Base-by-base conservation (phyloP, 2,113 vertebrate species). In the Tangachromis dhanisi region DNA sequence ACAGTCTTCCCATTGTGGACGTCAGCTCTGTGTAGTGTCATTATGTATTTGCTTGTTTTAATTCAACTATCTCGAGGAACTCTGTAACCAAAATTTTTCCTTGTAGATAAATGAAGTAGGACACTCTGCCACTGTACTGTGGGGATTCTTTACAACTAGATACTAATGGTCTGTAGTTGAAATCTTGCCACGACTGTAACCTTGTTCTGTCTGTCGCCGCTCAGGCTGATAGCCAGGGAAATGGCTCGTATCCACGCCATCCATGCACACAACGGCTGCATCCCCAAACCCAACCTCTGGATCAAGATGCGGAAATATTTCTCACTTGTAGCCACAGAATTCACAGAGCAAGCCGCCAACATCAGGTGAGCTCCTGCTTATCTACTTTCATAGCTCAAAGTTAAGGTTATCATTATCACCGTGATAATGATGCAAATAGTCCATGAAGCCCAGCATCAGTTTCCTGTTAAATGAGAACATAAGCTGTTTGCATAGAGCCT, bases 191-290 rank as follows among this genome's bases (percentile, higher is more conserved):
- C 4, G 4, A 40, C 17, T 9, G 8, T 81, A 40, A 53, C 17
- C 14, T 33, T 49, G 7, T 26, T 49, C 7, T 8, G 57, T 4
- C 40, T 9, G 47, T 86, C 5, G 89, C 31, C 76, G 86, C 4
- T 40, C 92, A 99, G 98, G 93, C 93, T 99, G 90, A 98, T 99
- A 73, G 97, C 98, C 76, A 93, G 96, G 90, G 98, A 99, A 95
- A 98, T 99, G 98, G 98, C 99, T 31, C 97, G 97, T 76, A 97
- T 99, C 71, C 99, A 99, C 1, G 95, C 97, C 90, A 99, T 99
- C 95, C 98, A 99, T 0, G 97, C 98, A 79, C 97, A 97, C 91
- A 99, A 99, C 1, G 98, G 98, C 94, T 99, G 97, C 95, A 96
- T 99, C 42, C 98, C 98, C 86, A 98, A 97, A 95, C 97, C 98